Percentiles rank a stretch among this genome's conserved stretches.
Evolutionary conservation across 2,797 vertebrate species (phyloP).

Genomic region (Harpagifer antarcticus): DNA sequence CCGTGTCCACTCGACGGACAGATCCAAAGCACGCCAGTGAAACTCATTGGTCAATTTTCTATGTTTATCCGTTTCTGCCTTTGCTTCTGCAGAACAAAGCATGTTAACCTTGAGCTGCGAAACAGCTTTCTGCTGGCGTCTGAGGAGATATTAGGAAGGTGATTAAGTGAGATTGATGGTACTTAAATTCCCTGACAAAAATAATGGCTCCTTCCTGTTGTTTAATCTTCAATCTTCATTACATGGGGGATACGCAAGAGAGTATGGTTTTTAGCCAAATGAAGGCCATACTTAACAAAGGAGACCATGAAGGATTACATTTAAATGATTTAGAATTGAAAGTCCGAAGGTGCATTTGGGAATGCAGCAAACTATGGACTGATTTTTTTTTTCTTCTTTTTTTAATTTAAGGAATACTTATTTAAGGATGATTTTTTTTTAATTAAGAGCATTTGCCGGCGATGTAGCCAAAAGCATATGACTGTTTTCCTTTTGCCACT

Average conservation of each 20-base stretch:
- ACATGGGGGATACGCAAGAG: conserved; percentile 68
- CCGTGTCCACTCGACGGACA: conserved; percentile 45
- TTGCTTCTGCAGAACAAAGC: conserved; percentile 71
- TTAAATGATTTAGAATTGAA: conserved; percentile 66
- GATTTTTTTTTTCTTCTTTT: too few relatives aligned
- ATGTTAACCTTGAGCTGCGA: conserved; percentile 84
- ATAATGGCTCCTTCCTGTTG: conserved; percentile 82
- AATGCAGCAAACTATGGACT: conserved; percentile 31
- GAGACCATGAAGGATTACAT: conserved; percentile 74
- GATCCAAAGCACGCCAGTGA: conserved; percentile 28
- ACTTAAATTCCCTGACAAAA: conserved; percentile 85
- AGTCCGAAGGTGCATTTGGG: conserved; percentile 49
- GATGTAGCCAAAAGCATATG: conserved; percentile 25
- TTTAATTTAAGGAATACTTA: conserved; percentile 36
- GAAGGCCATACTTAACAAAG: conserved; percentile 74
- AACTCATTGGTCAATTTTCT: conserved; percentile 37
- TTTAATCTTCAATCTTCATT: conserved; percentile 89
- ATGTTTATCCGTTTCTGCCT: conserved; percentile 23
- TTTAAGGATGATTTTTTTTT: conserved; percentile 6
- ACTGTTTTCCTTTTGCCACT: conserved; percentile 29
- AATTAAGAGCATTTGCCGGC: conserved; percentile 40
- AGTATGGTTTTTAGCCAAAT: conserved; percentile 63
- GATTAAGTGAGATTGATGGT: conserved; percentile 87
- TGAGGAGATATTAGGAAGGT: conserved; percentile 82
- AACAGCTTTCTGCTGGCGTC: conserved; percentile 76